Conservation (phyloP, 2,888 invertebrate species). For the Ellobium chinense region DNA sequence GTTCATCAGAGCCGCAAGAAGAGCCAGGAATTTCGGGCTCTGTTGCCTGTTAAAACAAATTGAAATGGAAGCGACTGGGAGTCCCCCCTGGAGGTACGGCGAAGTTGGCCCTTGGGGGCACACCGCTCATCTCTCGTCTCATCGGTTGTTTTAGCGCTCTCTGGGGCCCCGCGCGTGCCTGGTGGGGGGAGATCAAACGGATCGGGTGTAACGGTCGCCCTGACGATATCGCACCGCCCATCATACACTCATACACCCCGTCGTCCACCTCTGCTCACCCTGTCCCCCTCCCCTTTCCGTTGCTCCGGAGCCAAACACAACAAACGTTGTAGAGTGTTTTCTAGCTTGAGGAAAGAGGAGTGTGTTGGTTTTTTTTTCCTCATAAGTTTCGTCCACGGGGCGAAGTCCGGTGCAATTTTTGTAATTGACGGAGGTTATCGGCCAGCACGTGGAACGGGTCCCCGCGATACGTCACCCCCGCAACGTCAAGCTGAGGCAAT, state of each 20-base stretch:
- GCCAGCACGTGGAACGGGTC: not conserved
- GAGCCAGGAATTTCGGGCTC: not conserved
- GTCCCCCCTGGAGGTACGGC: not conserved
- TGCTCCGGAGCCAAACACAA: not conserved
- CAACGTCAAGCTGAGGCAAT: constrained; percentile 3
- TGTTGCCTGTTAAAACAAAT: not conserved
- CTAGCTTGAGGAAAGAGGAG: not conserved
- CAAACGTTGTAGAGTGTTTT: not conserved
- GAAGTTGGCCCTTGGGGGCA: not conserved
- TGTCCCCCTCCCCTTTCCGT: not conserved
- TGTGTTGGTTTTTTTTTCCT: no score
- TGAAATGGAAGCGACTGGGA: constrained; percentile 7
- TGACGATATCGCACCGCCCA: not conserved
- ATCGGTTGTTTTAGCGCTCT: constrained; percentile 14
- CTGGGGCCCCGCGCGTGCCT: not conserved
- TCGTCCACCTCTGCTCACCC: no score
- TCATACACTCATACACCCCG: not conserved
- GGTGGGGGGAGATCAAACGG: constrained; percentile 6
- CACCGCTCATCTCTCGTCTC: constrained; percentile 3
- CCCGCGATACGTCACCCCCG: not conserved
- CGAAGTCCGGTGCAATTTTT: not conserved
- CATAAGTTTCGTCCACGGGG: constrained; percentile 7
- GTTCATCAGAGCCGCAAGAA: not conserved
- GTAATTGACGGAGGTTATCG: constrained; percentile 21
- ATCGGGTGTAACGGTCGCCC: not conserved